Evolutionary conservation across 92 coral and sea anemone genomes (phyloP).

Genomic region (Zoanthus sociatus): DNA sequence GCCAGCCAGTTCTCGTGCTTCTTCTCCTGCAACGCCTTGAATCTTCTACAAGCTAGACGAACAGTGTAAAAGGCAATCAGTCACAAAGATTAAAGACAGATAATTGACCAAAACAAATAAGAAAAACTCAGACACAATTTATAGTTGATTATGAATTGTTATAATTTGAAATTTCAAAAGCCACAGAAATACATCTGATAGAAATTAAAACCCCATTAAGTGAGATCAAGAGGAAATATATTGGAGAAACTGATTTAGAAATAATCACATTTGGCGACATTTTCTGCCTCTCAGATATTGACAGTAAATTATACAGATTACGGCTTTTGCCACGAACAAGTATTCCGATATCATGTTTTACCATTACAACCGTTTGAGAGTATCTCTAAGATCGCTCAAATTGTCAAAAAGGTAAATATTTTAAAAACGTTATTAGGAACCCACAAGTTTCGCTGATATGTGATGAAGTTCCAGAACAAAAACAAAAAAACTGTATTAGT

Average conservation of each 20-base stretch:
- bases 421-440: neutral
- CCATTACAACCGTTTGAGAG: neutral
- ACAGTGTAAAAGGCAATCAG: neutral
- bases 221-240: neutral
- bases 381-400: constrained; percentile 21
- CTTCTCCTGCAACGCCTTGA: constrained; percentile 69
- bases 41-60: constrained; percentile 71
- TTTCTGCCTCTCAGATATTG: neutral
- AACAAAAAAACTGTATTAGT: neutral
- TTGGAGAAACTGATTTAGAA: constrained; percentile 29
- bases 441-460: neutral
- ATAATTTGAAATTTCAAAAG: constrained; percentile 33
- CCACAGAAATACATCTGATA: constrained; percentile 53
- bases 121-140: constrained; percentile 29
- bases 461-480: constrained; percentile 15
- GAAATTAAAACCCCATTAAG: constrained; percentile 63
- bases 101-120: constrained; percentile 34
- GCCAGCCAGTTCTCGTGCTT: constrained; percentile 98
- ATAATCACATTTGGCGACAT: constrained; percentile 18
- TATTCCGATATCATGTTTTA: neutral
- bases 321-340: neutral
- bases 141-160: constrained; percentile 19
- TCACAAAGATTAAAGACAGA: constrained; percentile 4
- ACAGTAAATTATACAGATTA: neutral
- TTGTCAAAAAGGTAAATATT: neutral